Conservation (phyloP, 30 jellyfish, hydroid and myxozoan genomes). For the Aurelia coerulea region DNA sequence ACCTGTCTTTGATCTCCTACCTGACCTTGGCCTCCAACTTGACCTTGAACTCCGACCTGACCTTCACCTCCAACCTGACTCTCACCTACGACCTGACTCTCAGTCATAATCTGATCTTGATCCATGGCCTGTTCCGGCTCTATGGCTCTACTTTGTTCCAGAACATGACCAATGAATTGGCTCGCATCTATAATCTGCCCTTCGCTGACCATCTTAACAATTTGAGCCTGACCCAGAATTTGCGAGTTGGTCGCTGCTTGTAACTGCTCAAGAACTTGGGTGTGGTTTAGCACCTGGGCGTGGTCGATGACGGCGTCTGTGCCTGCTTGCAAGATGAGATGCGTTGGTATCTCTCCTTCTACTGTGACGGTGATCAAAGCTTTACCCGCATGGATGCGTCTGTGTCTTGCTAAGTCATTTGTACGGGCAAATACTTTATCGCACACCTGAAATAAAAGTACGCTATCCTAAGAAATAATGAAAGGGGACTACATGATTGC, state of each 20-base stretch:
- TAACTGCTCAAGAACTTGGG: conserved; percentile 68
- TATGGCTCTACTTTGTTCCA: conserved; percentile 41
- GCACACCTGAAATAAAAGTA: conserved; percentile 36
- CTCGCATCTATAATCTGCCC: conserved; percentile 55
- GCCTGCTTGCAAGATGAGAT: conserved; percentile 66
- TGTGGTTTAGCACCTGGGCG: conserved; percentile 67
- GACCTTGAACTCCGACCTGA: conserved; percentile 32
- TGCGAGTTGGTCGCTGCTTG: conserved; percentile 66
- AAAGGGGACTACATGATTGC: no score
- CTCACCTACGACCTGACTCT: conserved; percentile 6
- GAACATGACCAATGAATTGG: conserved; percentile 33
- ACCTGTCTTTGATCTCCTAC: conserved; percentile 23
- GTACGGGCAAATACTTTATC: conserved; percentile 78
- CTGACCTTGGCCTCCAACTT: conserved; percentile 42
- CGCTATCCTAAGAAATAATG: no score
- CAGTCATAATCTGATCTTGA: conserved; percentile 19
- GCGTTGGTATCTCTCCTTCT: conserved; percentile 71
- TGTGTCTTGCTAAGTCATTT: conserved; percentile 68
- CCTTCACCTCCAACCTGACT: conserved; percentile 35
- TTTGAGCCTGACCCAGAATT: conserved; percentile 36
- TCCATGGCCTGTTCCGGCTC: conserved; percentile 51
- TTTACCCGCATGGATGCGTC: conserved; percentile 70
- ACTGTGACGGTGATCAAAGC: conserved; percentile 70
- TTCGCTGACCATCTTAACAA: conserved; percentile 45
- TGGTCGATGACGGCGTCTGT: conserved; percentile 66